Evolutionary conservation across 2,113 vertebrate genomes (phyloP), one percentile per base, ranked within the genome.

Genomic region (Campylorhamphus procurvoides): DNA sequence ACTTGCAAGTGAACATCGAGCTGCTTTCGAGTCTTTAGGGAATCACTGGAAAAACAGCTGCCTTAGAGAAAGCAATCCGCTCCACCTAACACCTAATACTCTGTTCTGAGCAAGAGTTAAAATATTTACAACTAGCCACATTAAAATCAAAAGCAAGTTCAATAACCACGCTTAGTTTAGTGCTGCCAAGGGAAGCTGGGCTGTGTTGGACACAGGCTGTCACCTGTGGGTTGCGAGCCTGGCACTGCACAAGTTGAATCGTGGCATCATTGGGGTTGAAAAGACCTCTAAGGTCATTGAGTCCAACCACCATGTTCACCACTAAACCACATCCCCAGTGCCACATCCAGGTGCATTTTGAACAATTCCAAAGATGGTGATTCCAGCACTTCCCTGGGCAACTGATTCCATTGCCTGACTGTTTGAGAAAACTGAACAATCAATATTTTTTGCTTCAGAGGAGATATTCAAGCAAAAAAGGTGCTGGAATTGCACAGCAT

Each of bases 311-410:
- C 33, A 12, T 35, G 24, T 18, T 35, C 44, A 35, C 23, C 62
- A 25, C 46, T 37, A 18, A 88, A n/a, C 52, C 33, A 5, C 0
- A 4, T 37, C 68, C 68, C 31, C 59, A 50, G 37, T 27, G 67
- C 59, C 67, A 37, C 31, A 23, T 33, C 68, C 44, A 14, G 0
- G 1, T 0, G 19, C 7, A 4, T 31, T 25, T 47, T n/a, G 66
- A 27, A 35, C 44, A 27, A 8, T 46, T 67, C 40, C 40, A 23
- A 16, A 35, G 67, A 18, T 28, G 76, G 35, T 11, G 67, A 50
- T 50, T 10, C 31, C 76, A 64, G 66, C 66, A 11, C 29, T 40
- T 71, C 66, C 56, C 46, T 31, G 72, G 18, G 69, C 49, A 85
- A 27, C 42, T 52, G 10, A 9, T 14, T 46, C 64, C 64, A n/a